phyloP scores from a whole-genome alignment of 2,888 invertebrate species.

The Lucinisca nassula region DNA sequence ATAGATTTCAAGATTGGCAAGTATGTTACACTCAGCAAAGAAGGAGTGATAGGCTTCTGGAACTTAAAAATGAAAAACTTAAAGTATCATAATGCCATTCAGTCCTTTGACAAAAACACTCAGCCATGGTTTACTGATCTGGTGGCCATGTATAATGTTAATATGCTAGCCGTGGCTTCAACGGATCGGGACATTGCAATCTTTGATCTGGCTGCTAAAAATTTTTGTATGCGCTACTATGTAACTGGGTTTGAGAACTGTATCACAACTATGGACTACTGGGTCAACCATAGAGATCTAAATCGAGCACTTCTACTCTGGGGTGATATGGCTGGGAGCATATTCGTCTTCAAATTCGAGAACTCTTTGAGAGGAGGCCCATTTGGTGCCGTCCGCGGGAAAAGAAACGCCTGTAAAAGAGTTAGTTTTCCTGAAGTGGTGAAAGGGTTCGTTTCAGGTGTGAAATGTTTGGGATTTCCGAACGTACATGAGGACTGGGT shows the following conservation, averaged over 20 bases:
- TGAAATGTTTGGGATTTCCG: conserved; percentile 89
- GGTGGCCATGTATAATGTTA: conserved; percentile 93
- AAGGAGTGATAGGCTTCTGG: conserved; percentile 94
- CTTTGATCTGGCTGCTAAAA: conserved; percentile 90
- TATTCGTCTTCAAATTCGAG: conserved; percentile 76
- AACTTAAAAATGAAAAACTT: conserved; percentile 91
- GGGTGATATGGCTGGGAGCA: conserved; percentile 93
- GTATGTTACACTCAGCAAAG: conserved; percentile 93
- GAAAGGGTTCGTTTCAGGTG: conserved; percentile 88
- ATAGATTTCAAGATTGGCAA: conserved; percentile 91
- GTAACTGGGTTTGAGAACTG: conserved; percentile 91
- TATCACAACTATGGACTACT: conserved; percentile 90
- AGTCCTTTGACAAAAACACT: conserved; percentile 89
- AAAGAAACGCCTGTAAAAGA: conserved; percentile 71
- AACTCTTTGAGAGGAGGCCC: conserved; percentile 72
- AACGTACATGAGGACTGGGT: conserved; percentile 92
- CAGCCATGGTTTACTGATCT: conserved; percentile 92
- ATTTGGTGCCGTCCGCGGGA: conserved; percentile 73
- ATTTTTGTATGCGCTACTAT: conserved; percentile 89
- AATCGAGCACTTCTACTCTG: conserved; percentile 91
- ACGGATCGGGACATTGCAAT: conserved; percentile 94
- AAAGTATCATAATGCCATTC: conserved; percentile 71
- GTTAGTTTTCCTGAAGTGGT: conserved; percentile 73
- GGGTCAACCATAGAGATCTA: conserved; percentile 89
- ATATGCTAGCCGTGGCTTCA: conserved; percentile 93